These are phyloP conservation scores for Borostomias antarcticus DNA, from an alignment of 2,797 vertebrate species.

Conservation along the genomic window DNA sequence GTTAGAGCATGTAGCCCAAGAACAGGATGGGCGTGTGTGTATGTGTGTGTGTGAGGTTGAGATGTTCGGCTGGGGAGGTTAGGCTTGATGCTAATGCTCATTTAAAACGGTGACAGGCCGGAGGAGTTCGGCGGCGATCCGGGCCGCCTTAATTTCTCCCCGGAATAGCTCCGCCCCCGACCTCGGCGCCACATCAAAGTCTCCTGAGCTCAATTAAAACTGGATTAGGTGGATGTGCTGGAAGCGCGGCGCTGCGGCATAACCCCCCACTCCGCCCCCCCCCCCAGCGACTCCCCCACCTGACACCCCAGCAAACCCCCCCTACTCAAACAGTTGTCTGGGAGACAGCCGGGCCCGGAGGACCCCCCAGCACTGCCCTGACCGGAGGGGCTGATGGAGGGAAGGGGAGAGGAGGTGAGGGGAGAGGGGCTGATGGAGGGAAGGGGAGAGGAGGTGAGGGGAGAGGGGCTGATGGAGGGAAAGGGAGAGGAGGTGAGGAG, in stretches of 20 bases:
- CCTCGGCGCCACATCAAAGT: conserved; percentile 92
- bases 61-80: conserved; percentile 86
- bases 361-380: conserved; percentile 46
- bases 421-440: conserved; percentile 16
- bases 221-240: conserved; percentile 98
- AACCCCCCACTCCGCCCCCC: conserved; percentile 81
- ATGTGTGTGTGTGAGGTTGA: conserved; percentile 69
- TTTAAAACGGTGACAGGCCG: conserved; percentile 93
- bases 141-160: conserved; percentile 95
- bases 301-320: conserved; percentile 96
- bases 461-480: conserved; percentile 3
- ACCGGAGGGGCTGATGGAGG: conserved; percentile 79
- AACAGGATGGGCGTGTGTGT: conserved; percentile 63
- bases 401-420: conserved; percentile 35
- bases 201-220: conserved; percentile 99
- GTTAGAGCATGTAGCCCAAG: too few relatives aligned
- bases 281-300: conserved; percentile 87
- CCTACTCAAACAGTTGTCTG: conserved; percentile 95
- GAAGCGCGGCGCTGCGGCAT: conserved; percentile 78
- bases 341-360: conserved; percentile 83
- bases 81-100: conserved; percentile 93
- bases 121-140: conserved; percentile 80
- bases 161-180: conserved; percentile 92
- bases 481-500: not conserved
- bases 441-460: conserved; percentile 42